Percentiles rank a stretch among this genome's conserved stretches.
Evolutionary conservation across 2,113 vertebrate species (phyloP).

Genomic region (Nothoprocta pentlandii): DNA sequence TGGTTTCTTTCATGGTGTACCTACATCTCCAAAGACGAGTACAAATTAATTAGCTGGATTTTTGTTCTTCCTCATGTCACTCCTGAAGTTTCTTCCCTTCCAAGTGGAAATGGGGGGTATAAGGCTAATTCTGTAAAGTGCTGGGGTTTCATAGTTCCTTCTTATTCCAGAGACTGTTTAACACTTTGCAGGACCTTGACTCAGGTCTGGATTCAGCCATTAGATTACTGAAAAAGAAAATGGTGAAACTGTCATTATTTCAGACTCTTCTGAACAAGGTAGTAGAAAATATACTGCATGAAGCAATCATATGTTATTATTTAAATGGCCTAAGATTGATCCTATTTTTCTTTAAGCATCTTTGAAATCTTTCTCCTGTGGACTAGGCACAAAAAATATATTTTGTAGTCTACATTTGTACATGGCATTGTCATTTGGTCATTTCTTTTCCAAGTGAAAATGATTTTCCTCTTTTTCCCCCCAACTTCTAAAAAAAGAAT

Average conservation of each 20-base stretch:
- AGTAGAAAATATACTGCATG: neutral
- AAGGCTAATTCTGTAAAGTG: neutral
- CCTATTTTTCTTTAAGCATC: slow-evolving; percentile 27
- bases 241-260: slow-evolving; percentile 19
- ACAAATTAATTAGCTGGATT: neutral
- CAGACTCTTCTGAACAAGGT: neutral
- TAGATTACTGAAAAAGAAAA: slow-evolving; percentile 3
- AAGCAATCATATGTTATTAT: slow-evolving; percentile 16
- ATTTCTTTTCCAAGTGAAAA: slow-evolving; percentile 44
- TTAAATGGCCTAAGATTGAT: slow-evolving; percentile 30
- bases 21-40: neutral
- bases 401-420: neutral
- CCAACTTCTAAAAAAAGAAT: slow-evolving; percentile 6
- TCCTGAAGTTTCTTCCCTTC: neutral
- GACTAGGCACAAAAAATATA: slow-evolving; percentile 7
- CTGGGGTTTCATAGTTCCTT: neutral
- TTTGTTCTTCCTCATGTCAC: neutral
- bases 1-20: rapidly evolving
- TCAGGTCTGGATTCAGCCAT: neutral
- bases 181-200: neutral
- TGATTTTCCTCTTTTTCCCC: neutral
- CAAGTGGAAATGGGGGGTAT: neutral
- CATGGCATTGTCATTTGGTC: neutral
- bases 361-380: slow-evolving; percentile 25
- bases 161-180: neutral